Conservation (phyloP, 2,113 vertebrate genomes). For the Orthochromis malagaraziensis region DNA sequence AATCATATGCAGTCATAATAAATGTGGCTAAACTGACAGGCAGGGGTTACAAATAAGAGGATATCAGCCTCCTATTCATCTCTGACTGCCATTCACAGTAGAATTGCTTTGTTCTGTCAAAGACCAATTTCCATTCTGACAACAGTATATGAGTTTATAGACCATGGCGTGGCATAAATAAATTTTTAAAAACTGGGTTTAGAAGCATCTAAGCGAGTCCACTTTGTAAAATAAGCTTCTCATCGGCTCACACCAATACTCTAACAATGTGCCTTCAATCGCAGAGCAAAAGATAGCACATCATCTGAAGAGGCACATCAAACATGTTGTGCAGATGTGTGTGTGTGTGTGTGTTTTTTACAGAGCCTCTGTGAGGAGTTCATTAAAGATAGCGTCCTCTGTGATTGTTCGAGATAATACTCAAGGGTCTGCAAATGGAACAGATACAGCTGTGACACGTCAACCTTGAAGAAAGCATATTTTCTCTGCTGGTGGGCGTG, state of each 20-base stretch:
- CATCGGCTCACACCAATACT: slow-evolving; percentile 55
- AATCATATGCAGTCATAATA: not conserved
- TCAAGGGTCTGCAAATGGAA: slow-evolving; percentile 1
- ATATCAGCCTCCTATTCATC: slow-evolving; percentile 28
- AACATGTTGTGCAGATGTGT: not conserved
- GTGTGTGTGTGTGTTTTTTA: not conserved
- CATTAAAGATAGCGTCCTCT: slow-evolving; percentile 8
- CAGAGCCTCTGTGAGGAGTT: slow-evolving; percentile 1
- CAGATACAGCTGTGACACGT: not conserved
- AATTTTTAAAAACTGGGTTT: slow-evolving; percentile 24
- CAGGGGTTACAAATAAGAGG: slow-evolving; percentile 31
- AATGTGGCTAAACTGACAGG: slow-evolving; percentile 19
- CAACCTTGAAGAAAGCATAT: slow-evolving; percentile 18
- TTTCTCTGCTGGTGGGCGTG: not conserved
- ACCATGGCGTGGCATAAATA: slow-evolving; percentile 76
- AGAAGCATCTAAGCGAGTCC: slow-evolving; percentile 63
- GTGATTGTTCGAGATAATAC: slow-evolving; percentile 21
- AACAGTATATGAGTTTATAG: slow-evolving; percentile 72
- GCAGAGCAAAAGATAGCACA: not conserved
- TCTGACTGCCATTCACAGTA: slow-evolving; percentile 12
- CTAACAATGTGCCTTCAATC: slow-evolving; percentile 62
- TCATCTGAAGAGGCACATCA: slow-evolving; percentile 10
- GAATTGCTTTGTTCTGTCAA: slow-evolving; percentile 50
- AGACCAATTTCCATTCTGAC: slow-evolving; percentile 42
- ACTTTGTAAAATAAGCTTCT: slow-evolving; percentile 74